Evolutionary conservation across 92 coral and sea anemone species (phyloP), one percentile per base, ranked within the genome.

Genomic region (Epizoanthus illoricatus): DNA sequence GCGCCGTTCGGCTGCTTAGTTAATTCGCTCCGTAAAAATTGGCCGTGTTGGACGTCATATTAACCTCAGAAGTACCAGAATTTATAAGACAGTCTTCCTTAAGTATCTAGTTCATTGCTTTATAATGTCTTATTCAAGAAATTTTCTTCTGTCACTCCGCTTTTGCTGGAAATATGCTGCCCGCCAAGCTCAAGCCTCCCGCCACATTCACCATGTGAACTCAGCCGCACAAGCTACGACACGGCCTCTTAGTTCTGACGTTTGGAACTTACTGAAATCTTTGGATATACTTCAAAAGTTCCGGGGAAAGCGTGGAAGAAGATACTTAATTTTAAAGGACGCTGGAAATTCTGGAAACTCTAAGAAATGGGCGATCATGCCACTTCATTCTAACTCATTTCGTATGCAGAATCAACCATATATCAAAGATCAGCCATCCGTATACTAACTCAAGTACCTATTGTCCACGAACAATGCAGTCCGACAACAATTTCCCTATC

Each of bases 1-100:
- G 76, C 76, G 62, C 61, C 76, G 28, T 52, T 49, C 39, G 76
- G 76, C 76, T 47, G 76, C 60, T 72, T 72, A 49, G 17, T 57
- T 72, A 17, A 72, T 16, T 59, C 76, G 60, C 76, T 72, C 61
- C 5, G 59, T 72, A 47, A 52, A 60, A 52, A n/a, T 72, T 45
- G 60, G 11, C 76, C 6, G 3, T 72, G 42, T 72, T 72, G 40
- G 40, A 72, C 20, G 61, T 72, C 61, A 21, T 72, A 20, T 49
- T 45, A 36, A 49, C 60, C 40, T 42, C 49, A 52, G 59, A 21
- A 42, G 18, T 20, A 42, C 57, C 75, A 41, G 73, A 41, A 41
- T 70, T 4, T 40, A 10, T 23, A 70, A 0, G 47, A 20, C 24
- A 71, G 49, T 42, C 75, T 52, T 18, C 49, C 0, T 18, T 43